Evolutionary conservation across 2,797 vertebrate species (phyloP).

Genomic region (Pelodytes ibericus): DNA sequence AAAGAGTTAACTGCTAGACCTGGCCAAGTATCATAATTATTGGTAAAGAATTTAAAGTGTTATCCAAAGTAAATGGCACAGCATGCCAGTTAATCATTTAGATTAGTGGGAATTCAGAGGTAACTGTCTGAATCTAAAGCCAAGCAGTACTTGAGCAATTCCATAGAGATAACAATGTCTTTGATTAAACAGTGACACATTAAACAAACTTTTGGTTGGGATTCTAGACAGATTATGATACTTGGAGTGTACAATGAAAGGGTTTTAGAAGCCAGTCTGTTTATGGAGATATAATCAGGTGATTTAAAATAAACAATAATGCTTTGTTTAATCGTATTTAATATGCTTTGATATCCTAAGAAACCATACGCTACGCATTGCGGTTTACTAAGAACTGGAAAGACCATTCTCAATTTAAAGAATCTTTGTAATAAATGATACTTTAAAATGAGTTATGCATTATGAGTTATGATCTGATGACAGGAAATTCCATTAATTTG

Average conservation of each 20-base stretch:
- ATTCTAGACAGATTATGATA: slow-evolving; percentile 1
- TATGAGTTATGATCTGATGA: too few relatives aligned
- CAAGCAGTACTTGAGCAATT: background rate
- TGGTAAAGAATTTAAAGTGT: slow-evolving; percentile 3
- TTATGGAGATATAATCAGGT: slow-evolving; percentile 1
- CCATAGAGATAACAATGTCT: slow-evolving; percentile 12
- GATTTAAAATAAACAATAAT: background rate
- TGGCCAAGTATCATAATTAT: slow-evolving; percentile 7
- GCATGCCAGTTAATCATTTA: slow-evolving; percentile 3
- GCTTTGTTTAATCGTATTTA: background rate
- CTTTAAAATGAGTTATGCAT: too few relatives aligned
- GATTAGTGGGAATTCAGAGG: slow-evolving; percentile 6
- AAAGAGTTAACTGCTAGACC: slow-evolving; percentile 4
- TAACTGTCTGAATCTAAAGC: slow-evolving; percentile 6
- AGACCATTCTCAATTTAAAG: too few relatives aligned
- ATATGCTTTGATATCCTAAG: too few relatives aligned
- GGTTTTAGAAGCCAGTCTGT: background rate
- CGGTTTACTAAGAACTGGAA: too few relatives aligned
- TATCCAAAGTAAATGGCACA: slow-evolving; percentile 15
- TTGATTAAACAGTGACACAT: slow-evolving; percentile 9
- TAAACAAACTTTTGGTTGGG: background rate
- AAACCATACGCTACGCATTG: too few relatives aligned
- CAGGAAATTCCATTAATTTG: too few relatives aligned
- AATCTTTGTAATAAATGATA: too few relatives aligned
- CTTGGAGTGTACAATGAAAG: background rate